These are phyloP conservation scores for Drosophila punjabiensis DNA, from an alignment of 1,140 invertebrate species.

Conservation along the genomic window DNA sequence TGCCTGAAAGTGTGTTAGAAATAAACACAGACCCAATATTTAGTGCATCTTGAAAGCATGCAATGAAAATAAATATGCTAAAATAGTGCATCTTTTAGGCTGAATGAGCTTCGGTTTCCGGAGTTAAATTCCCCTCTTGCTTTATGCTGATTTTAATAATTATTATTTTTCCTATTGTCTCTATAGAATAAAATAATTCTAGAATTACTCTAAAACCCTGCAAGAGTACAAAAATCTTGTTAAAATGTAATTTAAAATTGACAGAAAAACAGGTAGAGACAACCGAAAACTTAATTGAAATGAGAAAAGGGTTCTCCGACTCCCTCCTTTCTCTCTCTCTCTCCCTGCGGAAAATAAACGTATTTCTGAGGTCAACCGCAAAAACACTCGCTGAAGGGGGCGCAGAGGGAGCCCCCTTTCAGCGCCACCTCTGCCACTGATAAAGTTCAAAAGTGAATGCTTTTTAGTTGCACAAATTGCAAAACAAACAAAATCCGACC, in stretches of 20 bases:
- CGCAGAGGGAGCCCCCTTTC: conserved; percentile 1
- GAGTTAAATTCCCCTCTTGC: no score
- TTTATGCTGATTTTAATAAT: no score
- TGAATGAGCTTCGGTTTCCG: no score
- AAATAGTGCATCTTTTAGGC: no score
- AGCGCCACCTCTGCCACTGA: conserved; percentile 44
- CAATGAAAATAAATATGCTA: no score
- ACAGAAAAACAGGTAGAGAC: conserved; percentile 35
- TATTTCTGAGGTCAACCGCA: conserved; percentile 49
- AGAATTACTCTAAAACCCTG: no score
- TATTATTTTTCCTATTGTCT: no score
- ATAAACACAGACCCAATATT: no score
- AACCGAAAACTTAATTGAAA: conserved; percentile 20
- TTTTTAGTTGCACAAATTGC: conserved; percentile 81
- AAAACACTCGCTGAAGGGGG: conserved; percentile 25
- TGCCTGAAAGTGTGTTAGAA: no score
- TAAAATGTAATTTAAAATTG: conserved; percentile 72
- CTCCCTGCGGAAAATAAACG: conserved; percentile 35
- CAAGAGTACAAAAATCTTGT: conserved; percentile 36
- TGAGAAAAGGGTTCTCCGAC: background rate
- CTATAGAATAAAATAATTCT: no score
- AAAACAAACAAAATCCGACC: conserved; percentile 73
- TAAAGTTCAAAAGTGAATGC: conserved; percentile 81
- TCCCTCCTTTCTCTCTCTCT: background rate
- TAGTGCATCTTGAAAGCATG: no score